These are phyloP conservation scores for Corythornis leucogaster DNA, from an alignment of 2,797 vertebrate genomes.

Conservation along the genomic window DNA sequence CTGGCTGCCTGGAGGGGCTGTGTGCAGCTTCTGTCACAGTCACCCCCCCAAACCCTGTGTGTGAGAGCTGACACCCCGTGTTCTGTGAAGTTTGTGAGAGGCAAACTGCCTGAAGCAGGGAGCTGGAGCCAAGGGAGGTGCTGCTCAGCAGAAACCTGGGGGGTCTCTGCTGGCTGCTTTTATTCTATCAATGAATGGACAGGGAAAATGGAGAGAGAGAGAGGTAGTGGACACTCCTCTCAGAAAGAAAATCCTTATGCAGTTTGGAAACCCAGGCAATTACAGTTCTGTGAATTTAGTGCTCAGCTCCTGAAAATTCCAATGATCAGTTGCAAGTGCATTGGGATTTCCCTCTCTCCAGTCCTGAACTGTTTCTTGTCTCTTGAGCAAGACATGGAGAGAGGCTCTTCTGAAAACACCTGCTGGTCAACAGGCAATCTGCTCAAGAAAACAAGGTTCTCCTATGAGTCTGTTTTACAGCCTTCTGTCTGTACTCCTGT, in stretches of 20 bases:
- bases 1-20: neutral
- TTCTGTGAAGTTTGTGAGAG: neutral
- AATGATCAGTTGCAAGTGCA: neutral
- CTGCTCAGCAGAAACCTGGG: neutral
- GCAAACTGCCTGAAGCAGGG: neutral
- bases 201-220: neutral
- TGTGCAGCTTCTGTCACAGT: neutral
- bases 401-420: neutral
- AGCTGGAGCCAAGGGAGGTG: neutral
- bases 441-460: neutral
- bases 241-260: neutral
- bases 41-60: neutral
- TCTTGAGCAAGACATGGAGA: neutral
- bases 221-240: neutral
- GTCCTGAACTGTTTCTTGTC: neutral
- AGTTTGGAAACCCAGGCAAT: neutral
- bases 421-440: neutral
- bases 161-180: neutral
- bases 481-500: neutral
- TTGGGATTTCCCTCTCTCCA: neutral
- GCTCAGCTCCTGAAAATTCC: neutral
- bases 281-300: neutral
- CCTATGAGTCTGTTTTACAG: neutral
- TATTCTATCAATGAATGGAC: neutral
- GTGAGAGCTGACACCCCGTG: fast-evolving